Percentiles rank a stretch among this genome's conserved stretches.
These are phyloP conservation scores for Nettapus auritus DNA, from an alignment of 2,113 vertebrate species.

Conservation along the genomic window DNA sequence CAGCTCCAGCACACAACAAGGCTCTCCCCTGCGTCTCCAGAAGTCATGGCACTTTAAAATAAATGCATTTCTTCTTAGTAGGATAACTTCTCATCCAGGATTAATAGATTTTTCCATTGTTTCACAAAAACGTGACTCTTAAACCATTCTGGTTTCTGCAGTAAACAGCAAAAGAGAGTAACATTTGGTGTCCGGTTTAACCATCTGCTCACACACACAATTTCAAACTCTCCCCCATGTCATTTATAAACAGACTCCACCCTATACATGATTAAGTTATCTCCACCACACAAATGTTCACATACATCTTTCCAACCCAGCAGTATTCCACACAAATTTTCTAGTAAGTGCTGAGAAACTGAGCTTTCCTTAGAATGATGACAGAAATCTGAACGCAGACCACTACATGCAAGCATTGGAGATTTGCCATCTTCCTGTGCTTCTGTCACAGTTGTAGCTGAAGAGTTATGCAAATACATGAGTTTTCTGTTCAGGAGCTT, in stretches of 20 bases:
- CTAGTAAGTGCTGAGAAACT: not conserved
- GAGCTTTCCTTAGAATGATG: not conserved
- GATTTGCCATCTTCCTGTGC: not conserved
- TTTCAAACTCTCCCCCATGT: not conserved
- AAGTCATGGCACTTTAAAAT: accelerated
- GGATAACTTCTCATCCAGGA: not conserved
- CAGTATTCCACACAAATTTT: not conserved
- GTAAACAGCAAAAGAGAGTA: not conserved
- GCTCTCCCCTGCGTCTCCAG: not conserved
- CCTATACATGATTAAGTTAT: not conserved
- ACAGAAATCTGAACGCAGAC: not conserved
- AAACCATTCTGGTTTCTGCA: not conserved
- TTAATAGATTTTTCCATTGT: not conserved
- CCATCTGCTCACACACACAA: conserved; percentile 48
- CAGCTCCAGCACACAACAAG: accelerated
- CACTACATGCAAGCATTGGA: accelerated
- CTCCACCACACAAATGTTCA: not conserved
- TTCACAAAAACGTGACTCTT: not conserved
- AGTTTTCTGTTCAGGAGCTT: not conserved
- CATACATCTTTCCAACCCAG: not conserved
- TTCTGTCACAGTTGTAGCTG: not conserved
- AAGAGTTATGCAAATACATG: not conserved
- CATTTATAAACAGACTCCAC: not conserved
- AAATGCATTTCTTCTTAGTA: accelerated
- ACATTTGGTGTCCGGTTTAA: conserved; percentile 36